These are phyloP conservation scores for Numenius phaeopus DNA, from an alignment of 2,797 vertebrate species.

Conservation along the genomic window DNA sequence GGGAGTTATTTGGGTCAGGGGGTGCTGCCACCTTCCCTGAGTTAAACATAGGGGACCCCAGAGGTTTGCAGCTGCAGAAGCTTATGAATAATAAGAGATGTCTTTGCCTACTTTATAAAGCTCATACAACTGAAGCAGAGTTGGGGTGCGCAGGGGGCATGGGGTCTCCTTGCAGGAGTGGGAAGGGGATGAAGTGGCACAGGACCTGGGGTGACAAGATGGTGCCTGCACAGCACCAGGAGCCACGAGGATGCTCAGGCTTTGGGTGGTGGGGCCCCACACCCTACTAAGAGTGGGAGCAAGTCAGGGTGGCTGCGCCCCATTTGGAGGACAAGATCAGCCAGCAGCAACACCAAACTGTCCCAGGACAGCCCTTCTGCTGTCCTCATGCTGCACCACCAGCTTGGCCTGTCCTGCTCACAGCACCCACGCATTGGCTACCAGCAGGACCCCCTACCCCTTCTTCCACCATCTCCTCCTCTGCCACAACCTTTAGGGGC, in stretches of 20 bases:
- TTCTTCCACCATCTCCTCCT: rapidly evolving
- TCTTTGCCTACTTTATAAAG: background rate
- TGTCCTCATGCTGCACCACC: rapidly evolving
- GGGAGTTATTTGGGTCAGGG: background rate
- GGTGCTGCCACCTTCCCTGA: background rate
- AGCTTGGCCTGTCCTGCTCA: background rate
- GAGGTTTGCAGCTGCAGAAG: background rate
- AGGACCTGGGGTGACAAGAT: background rate
- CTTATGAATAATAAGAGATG: background rate
- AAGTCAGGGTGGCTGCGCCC: background rate
- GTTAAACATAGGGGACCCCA: background rate
- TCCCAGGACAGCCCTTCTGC: background rate
- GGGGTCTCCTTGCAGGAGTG: background rate
- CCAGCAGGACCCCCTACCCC: rapidly evolving
- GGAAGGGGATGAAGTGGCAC: background rate
- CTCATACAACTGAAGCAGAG: background rate
- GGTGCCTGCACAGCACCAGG: rapidly evolving
- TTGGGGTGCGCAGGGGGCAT: background rate
- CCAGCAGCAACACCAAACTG: background rate
- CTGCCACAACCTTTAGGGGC: background rate
- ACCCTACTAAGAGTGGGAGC: background rate
- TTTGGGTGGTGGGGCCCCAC: background rate
- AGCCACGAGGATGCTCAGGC: rapidly evolving
- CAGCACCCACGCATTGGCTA: rapidly evolving
- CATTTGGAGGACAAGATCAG: background rate